A percentile compares a stretch with the other conserved stretches of the same genome.
Conservation (phyloP, 1,140 invertebrate species). For the Delia radicum region DNA sequence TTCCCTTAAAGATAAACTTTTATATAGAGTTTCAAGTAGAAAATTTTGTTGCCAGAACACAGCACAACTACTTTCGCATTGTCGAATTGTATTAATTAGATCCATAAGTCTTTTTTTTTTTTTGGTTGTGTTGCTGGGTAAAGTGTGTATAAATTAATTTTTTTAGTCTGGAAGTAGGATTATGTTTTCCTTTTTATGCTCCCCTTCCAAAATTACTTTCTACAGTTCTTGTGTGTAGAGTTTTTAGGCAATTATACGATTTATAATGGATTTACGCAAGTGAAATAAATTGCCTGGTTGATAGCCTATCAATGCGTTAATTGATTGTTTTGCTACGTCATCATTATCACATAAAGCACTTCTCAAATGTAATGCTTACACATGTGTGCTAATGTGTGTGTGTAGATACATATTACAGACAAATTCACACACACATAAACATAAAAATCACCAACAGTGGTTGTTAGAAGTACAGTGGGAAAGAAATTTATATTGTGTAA, state of each 20-base stretch:
- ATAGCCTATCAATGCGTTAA: constrained; percentile 29
- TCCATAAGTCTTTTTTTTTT: neutral
- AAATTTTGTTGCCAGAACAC: too few relatives aligned
- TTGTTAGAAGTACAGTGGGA: neutral
- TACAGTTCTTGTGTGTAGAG: neutral
- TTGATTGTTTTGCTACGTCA: constrained; percentile 31
- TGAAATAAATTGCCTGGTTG: constrained; percentile 30
- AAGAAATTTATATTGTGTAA: too few relatives aligned
- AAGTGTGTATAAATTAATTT: neutral
- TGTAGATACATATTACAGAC: neutral
- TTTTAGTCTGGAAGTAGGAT: neutral
- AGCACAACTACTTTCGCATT: neutral
- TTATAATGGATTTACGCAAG: constrained; percentile 28
- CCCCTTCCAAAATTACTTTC: neutral
- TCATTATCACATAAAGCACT: constrained; percentile 26
- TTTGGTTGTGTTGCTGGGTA: neutral
- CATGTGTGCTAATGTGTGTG: neutral
- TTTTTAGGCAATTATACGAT: constrained; percentile 13
- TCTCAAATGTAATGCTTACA: too few relatives aligned
- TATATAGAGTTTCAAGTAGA: too few relatives aligned
- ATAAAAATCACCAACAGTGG: neutral
- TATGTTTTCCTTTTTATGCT: neutral
- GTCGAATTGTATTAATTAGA: constrained; percentile 21
- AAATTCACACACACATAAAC: neutral
- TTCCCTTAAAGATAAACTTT: too few relatives aligned